Base-by-base conservation (phyloP, 2,888 invertebrate genomes). In the Agriopis leucophaearia region DNA sequence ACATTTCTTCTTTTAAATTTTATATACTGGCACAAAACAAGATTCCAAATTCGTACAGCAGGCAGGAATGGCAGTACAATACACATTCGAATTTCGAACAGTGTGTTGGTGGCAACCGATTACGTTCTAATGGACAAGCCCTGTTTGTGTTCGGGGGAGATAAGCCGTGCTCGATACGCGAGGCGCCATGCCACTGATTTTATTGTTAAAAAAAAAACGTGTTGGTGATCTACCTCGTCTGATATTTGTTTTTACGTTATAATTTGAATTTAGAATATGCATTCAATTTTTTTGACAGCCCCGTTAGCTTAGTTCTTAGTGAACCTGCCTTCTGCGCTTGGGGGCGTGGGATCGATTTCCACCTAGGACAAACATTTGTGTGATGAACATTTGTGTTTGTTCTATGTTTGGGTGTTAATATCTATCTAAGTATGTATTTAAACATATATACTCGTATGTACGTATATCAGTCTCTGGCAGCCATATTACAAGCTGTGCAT, bases 101-200 rank as follows among this genome's bases (percentile, higher is more conserved):
- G 80, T 88, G 90, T 90, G 92, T 89, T 93, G 92, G 92, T 92
- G 92, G 92, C 91, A 89, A 91, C 85, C 94, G 94, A 94, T 94
- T 94, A 92, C 91, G 85, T 89, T 93, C 92, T 94, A 94, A 94
- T 94, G 94, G 92, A 94, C 94, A 94, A 92, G 89, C 90, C 88
- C 75, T 94, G 94, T 94, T 92, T 92, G 93, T 92, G 91, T 92
- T 88, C 87, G 84, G 76, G 69, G 66, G 78, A 79, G 94, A 94
- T 94, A 94, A 94, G 86, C 84, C 81, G 75, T 84, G 87, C 85
- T 88, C 86, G 94, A 94, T 94, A 93, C 86, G 88, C 88, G 81
- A 89, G 94, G 94, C 94, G 93, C 93, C 93, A 91, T 81, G 92
- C 91, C 91, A 91, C 91, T 81, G 90, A 87, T 89, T 89, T 87